Base-by-base conservation (phyloP, 2,797 vertebrate species). In the Molossus molossus region DNA sequence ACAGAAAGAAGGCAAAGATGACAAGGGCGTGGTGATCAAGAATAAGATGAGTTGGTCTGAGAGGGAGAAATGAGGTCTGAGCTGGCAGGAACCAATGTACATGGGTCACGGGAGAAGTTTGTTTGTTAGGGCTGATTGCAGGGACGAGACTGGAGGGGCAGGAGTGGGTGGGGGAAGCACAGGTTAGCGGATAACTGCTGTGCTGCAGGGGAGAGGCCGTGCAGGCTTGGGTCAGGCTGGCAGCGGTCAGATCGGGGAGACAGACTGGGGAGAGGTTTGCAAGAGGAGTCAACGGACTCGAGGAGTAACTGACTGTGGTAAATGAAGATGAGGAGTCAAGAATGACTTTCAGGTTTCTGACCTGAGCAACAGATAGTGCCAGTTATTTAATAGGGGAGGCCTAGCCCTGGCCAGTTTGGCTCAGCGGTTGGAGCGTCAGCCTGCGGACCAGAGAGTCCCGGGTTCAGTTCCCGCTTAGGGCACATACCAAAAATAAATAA, bases 281-380 rank as follows among this genome's bases (percentile, higher is more conserved):
- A 93, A 58, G 25, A 90, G 4, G 17, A 92, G 7, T 82, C 37
- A 72, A 62, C 45, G n/a, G 17, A 82, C 37, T 29, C 25, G 60
- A 57, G 40, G 58, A 86, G 29, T 81, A 70, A 27, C n/a, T 95
- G 72, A 20, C 75, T 73, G 20, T 93, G 11, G 25, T 50, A 89
- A 94, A 80, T 40, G 21, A 89, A 55, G 29, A 79, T n/a, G 29
- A 62, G 5, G 17, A 64, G 13, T 79, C 25, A 82, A 29, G 58
- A 58, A 37, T 29, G 62, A 75, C 57, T 95, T n/a, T 65, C 12
- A 87, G 27, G 33, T 94, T 96, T 94, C 53, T 94, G 73, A 93
- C 10, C 45, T 75, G n/a, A 88, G 69, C 29, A 82, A 48, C 65
- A 93, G 23, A 77, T 53, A 6, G 40, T 83, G 18, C 25, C 57